These are phyloP conservation scores for Glyphotaelius pellucidus DNA, from an alignment of 2,888 invertebrate genomes.

Conservation along the genomic window DNA sequence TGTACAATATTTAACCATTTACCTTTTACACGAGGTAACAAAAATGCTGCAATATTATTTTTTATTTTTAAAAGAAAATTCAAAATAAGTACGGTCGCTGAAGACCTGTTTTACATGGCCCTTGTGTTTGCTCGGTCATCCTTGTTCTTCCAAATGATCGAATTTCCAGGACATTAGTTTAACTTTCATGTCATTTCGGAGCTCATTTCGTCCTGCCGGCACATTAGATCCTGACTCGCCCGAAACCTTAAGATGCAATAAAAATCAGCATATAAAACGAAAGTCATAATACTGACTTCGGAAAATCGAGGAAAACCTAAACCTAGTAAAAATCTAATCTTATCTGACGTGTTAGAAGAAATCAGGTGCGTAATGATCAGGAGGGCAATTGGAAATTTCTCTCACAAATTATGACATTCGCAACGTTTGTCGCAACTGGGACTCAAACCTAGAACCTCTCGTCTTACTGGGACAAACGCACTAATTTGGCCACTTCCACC, in stretches of 20 bases:
- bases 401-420: not conserved
- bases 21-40: not conserved
- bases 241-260: not conserved
- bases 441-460: no score
- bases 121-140: not conserved
- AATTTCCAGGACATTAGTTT: not conserved
- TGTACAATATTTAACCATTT: not conserved
- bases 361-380: not conserved
- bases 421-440: no score
- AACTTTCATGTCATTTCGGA: not conserved
- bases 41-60: not conserved
- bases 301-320: not conserved
- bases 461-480: no score
- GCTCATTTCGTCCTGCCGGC: not conserved
- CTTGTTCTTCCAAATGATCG: not conserved
- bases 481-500: no score
- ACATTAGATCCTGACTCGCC: not conserved
- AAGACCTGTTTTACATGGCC: not conserved
- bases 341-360: not conserved
- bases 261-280: conserved; percentile 2
- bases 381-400: not conserved
- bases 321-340: not conserved
- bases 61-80: not conserved
- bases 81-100: not conserved
- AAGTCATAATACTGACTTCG: not conserved